These are phyloP conservation scores for Carabus problematicus DNA, from an alignment of 2,888 invertebrate species.

Conservation along the genomic window DNA sequence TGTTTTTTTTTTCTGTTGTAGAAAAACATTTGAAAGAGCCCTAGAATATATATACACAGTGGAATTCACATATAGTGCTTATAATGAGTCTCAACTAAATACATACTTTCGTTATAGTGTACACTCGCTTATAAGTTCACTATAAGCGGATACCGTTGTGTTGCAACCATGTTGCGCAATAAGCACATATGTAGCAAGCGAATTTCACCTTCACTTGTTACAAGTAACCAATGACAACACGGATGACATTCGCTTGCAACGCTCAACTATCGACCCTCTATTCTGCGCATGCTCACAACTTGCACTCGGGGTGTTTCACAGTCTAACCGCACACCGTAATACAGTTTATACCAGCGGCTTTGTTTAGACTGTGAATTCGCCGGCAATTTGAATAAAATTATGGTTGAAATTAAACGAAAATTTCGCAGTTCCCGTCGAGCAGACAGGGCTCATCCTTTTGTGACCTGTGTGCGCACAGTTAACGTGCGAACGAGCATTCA, in stretches of 20 bases:
- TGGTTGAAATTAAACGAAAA: slow-evolving; percentile 34
- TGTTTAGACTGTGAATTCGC: slow-evolving; percentile 27
- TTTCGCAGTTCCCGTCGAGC: not conserved
- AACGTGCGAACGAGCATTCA: slow-evolving; percentile 37
- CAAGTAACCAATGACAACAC: not conserved
- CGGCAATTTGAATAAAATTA: slow-evolving; percentile 37
- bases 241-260: slow-evolving; percentile 6
- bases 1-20: no score
- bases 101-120: no score
- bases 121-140: no score
- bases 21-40: no score
- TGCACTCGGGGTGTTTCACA: slow-evolving; percentile 1
- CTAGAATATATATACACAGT: no score
- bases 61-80: no score
- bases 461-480: slow-evolving; percentile 22
- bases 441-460: not conserved
- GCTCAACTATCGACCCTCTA: slow-evolving; percentile 23
- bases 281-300: slow-evolving; percentile 23
- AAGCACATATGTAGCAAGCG: not conserved
- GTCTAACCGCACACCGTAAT: slow-evolving; percentile 15
- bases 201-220: slow-evolving; percentile 4
- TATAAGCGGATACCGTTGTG: not conserved
- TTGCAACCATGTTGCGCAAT: no score
- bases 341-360: slow-evolving; percentile 7
- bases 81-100: no score